A percentile compares a stretch with the other conserved stretches of the same genome.
Conservation (phyloP, 92 coral and sea anemone genomes). For the Plumapathes pennacea region DNA sequence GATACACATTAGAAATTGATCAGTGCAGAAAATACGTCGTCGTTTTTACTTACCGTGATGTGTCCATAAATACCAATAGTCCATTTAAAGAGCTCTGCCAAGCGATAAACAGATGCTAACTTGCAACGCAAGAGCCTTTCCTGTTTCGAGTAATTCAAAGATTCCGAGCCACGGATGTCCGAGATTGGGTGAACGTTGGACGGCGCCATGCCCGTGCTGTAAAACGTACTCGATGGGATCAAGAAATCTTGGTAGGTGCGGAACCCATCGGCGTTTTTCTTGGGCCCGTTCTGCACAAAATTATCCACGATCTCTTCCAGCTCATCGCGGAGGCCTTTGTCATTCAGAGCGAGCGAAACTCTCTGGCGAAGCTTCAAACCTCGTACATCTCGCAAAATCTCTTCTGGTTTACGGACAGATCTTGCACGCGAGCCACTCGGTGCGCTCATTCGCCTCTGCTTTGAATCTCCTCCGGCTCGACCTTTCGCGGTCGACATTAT, state of each 20-base stretch:
- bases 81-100: slow-evolving; percentile 71
- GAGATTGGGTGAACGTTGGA: slow-evolving; percentile 64
- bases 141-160: slow-evolving; percentile 69
- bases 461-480: too few species aligned
- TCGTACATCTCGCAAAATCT: slow-evolving; percentile 88
- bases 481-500: slow-evolving; percentile 41
- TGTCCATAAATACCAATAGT: slow-evolving; percentile 32
- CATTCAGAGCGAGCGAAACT: slow-evolving; percentile 76
- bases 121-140: slow-evolving; percentile 82
- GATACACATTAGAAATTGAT: too few species aligned
- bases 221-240: slow-evolving; percentile 62
- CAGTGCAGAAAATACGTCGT: background rate
- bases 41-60: slow-evolving; percentile 42
- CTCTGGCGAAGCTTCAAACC: slow-evolving; percentile 93
- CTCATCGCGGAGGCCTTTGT: slow-evolving; percentile 84
- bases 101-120: slow-evolving; percentile 71
- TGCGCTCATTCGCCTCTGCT: slow-evolving; percentile 73
- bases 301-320: slow-evolving; percentile 78
- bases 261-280: slow-evolving; percentile 49
- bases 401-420: slow-evolving; percentile 74
- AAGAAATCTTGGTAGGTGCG: slow-evolving; percentile 89
- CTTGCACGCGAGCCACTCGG: slow-evolving; percentile 66
- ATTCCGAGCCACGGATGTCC: slow-evolving; percentile 80
- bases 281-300: slow-evolving; percentile 61
- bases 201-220: slow-evolving; percentile 39